phyloP scores from a whole-genome alignment of 2,888 invertebrate genomes.

The Folsomia candida region DNA sequence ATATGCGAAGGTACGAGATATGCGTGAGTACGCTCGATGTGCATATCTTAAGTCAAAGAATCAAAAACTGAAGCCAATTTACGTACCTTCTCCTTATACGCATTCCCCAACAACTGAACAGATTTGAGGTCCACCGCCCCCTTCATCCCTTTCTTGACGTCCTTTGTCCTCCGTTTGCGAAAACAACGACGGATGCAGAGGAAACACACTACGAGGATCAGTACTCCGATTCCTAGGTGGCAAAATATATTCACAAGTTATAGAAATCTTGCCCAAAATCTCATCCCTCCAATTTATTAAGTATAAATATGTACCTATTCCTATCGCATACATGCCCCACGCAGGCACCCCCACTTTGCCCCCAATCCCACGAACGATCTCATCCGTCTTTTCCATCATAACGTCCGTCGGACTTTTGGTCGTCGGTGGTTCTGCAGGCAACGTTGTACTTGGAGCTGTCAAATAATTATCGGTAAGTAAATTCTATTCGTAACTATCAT shows the following conservation, averaged over 20 bases:
- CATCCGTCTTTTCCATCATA: conserved; percentile 59
- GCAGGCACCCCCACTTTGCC: conserved; percentile 74
- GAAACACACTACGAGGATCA: conserved; percentile 81
- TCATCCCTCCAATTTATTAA: no score
- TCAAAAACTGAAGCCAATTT: no score
- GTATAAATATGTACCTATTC: conserved; percentile 77
- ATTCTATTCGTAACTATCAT: no score
- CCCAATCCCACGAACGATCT: conserved; percentile 64
- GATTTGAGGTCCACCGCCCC: conserved; percentile 89
- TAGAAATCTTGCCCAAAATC: no score
- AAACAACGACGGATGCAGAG: conserved; percentile 90
- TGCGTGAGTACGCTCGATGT: no score
- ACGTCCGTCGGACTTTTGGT: conserved; percentile 51
- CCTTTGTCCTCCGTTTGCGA: conserved; percentile 87
- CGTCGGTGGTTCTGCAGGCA: conserved; percentile 13
- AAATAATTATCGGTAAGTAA: not conserved
- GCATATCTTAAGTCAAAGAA: no score
- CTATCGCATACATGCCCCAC: conserved; percentile 80
- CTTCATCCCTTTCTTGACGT: conserved; percentile 89
- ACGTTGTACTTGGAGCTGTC: conserved; percentile 2
- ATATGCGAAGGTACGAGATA: no score
- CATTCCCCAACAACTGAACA: conserved; percentile 91
- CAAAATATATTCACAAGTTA: not conserved
- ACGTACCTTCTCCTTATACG: conserved; percentile 98
- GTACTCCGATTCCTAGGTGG: conserved; percentile 64